Conservation (phyloP, 2,113 vertebrate species). For the Opisthocomus hoazin region DNA sequence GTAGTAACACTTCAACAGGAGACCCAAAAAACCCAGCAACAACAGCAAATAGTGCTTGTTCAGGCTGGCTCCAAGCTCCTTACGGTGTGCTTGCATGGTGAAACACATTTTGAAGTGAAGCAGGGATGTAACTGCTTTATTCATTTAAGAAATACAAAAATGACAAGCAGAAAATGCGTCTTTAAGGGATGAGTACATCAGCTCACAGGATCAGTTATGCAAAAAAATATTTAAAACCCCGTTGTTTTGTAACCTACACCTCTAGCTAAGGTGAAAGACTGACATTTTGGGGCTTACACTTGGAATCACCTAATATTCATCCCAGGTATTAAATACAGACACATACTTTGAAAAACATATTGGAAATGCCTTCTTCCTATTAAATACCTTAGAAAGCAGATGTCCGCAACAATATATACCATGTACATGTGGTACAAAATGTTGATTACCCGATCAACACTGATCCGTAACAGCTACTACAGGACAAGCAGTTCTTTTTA, state of each 20-base stretch:
- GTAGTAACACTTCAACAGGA: neutral
- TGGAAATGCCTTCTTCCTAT: neutral
- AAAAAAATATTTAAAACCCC: neutral
- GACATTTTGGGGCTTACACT: neutral
- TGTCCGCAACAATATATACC: rapidly evolving
- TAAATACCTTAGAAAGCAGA: neutral
- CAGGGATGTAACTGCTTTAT: neutral
- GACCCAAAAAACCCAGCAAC: neutral
- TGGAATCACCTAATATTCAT: neutral
- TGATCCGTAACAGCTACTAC: neutral
- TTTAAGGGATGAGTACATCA: neutral
- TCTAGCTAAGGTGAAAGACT: neutral
- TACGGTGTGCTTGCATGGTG: neutral
- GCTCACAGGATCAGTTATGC: neutral
- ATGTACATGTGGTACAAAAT: neutral
- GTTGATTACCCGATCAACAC: neutral
- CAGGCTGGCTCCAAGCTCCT: neutral
- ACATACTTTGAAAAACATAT: neutral
- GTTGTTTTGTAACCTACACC: neutral
- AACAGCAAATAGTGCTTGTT: neutral
- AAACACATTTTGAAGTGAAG: neutral
- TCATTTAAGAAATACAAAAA: neutral
- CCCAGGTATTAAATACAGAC: neutral
- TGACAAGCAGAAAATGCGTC: neutral
- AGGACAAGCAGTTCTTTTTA: neutral